A percentile compares a stretch with the other conserved stretches of the same genome.
Conservation (phyloP, 2,888 invertebrate genomes). For the Drosophila sordidapex region DNA sequence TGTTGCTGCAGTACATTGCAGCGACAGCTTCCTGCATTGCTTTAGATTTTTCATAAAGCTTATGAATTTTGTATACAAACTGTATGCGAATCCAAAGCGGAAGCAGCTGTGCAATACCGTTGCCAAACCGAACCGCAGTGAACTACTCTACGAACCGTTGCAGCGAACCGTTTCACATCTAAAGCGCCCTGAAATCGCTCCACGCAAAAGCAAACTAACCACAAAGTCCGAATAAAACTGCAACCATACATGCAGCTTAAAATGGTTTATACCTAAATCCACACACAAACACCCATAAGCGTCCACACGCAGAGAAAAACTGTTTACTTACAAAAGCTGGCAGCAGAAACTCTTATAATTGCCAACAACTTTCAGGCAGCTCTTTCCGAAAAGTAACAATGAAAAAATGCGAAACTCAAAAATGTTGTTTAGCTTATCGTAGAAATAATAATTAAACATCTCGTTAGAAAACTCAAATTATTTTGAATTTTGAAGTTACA, state of each 20-base stretch:
- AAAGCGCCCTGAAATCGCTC: slow-evolving; percentile 37
- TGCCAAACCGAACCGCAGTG: slow-evolving; percentile 4
- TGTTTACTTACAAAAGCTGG: not conserved
- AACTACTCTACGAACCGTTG: slow-evolving; percentile 27
- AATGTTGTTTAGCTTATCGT: not conserved
- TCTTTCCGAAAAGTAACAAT: not conserved
- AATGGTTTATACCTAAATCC: slow-evolving; percentile 50
- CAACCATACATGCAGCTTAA: slow-evolving; percentile 41
- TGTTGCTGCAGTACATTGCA: not conserved
- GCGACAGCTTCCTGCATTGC: slow-evolving; percentile 53
- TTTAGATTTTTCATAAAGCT: slow-evolving; percentile 68
- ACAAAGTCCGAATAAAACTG: slow-evolving; percentile 65
- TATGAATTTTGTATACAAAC: slow-evolving; percentile 64
- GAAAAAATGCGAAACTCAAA: not conserved
- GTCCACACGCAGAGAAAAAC: slow-evolving; percentile 15
- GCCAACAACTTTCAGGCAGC: not conserved
- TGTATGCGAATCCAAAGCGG: slow-evolving; percentile 20
- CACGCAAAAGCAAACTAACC: slow-evolving; percentile 67
- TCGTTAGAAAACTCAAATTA: not conserved
- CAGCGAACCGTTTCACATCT: slow-evolving; percentile 24
- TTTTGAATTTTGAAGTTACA: not conserved
- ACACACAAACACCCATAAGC: slow-evolving; percentile 1
- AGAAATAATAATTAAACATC: not conserved
- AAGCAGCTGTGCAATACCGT: slow-evolving; percentile 31
- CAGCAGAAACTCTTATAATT: not conserved